phyloP scores from a whole-genome alignment of 2,888 invertebrate genomes.

The Gari tellinella region DNA sequence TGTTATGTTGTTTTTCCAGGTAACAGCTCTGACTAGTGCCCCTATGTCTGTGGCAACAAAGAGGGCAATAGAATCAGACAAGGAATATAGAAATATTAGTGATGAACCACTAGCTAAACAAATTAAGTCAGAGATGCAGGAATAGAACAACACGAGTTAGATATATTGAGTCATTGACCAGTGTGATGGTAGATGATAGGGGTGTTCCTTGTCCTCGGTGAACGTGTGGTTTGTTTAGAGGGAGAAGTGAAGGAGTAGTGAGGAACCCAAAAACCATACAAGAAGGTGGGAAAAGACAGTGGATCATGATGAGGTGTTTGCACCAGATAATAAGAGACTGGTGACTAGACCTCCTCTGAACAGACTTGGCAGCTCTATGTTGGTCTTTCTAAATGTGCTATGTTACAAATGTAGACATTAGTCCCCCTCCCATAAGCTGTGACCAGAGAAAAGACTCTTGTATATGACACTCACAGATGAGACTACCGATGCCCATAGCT shows the following conservation, averaged over 20 bases:
- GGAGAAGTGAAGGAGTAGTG: background rate
- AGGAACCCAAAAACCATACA: background rate
- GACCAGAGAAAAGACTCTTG: no score
- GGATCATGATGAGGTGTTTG: no score
- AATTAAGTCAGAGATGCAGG: constrained; percentile 57
- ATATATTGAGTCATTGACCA: background rate
- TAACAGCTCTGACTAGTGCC: constrained; percentile 63
- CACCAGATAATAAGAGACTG: no score
- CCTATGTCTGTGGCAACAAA: constrained; percentile 63
- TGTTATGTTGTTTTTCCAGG: constrained; percentile 44
- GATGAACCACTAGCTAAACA: constrained; percentile 60
- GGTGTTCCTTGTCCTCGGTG: background rate
- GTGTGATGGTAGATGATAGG: no score
- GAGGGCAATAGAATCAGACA: constrained; percentile 58
- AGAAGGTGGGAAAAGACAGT: background rate
- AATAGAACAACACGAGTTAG: constrained; percentile 12
- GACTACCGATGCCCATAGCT: no score
- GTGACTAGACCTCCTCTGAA: background rate
- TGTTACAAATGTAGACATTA: background rate
- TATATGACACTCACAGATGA: no score
- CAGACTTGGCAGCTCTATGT: constrained; percentile 8
- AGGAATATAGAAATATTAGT: constrained; percentile 34
- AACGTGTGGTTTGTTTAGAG: background rate
- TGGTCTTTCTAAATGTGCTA: constrained; percentile 16
- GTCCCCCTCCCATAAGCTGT: no score